phyloP scores from a whole-genome alignment of 2,113 vertebrate species.

The Proterorhinus semilunaris region DNA sequence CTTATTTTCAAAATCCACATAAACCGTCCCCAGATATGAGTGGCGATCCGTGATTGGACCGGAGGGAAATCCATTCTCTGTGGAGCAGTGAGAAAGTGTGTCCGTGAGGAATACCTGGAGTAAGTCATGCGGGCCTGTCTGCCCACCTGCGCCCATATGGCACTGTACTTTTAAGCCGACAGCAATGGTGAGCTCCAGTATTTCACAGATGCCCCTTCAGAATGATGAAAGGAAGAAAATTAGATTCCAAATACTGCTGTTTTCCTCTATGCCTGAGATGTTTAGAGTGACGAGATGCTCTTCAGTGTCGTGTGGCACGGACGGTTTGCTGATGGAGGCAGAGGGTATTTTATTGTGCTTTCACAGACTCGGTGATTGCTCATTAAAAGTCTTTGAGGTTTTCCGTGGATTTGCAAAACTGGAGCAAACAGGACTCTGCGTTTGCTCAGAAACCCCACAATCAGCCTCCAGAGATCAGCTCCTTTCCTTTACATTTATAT shows the following conservation, averaged over 20 bases:
- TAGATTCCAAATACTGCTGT: neutral
- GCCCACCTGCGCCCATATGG: no score
- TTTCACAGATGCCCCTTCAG: neutral
- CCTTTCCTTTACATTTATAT: slow-evolving; percentile 1
- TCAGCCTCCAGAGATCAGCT: neutral
- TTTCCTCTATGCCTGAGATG: neutral
- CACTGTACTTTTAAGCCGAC: no score
- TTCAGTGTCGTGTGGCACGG: neutral
- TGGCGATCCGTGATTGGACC: no score
- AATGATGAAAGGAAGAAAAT: neutral
- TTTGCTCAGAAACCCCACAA: slow-evolving; percentile 6
- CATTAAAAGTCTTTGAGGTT: neutral
- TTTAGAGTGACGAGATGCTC: neutral
- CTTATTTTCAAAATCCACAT: no score
- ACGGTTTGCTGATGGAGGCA: neutral
- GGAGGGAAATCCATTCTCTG: no score
- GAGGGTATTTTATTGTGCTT: neutral
- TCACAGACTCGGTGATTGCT: slow-evolving; percentile 1
- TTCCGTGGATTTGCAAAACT: neutral
- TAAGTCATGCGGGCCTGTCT: no score
- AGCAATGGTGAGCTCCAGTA: no score
- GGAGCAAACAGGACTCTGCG: slow-evolving; percentile 1
- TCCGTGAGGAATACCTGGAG: no score
- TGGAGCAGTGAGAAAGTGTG: no score
- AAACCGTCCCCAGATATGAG: no score